Conservation (phyloP, 2,113 vertebrate species). For the Pycnonotus jocosus region DNA sequence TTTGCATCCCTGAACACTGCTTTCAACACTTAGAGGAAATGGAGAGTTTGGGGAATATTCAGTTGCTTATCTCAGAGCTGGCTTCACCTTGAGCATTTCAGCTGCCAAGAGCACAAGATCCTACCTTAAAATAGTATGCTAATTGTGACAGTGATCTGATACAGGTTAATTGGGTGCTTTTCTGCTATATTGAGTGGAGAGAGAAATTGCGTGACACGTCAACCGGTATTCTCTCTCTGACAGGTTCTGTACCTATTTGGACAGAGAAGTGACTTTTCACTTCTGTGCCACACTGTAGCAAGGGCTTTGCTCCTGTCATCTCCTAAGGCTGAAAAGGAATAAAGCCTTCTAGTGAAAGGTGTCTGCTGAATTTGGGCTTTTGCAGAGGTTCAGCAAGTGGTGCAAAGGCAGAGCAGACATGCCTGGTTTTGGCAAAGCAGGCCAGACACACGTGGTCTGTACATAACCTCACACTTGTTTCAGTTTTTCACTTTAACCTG, state of each 20-base stretch:
- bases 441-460: fast-evolving
- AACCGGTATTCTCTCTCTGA: background rate
- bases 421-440: background rate
- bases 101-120: background rate
- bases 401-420: background rate
- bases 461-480: background rate
- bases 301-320: background rate
- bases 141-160: background rate
- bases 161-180: background rate
- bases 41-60: background rate
- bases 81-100: background rate
- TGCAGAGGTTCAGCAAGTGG: background rate
- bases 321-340: background rate
- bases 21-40: background rate
- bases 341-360: background rate
- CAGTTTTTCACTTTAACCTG: background rate
- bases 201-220: background rate
- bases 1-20: background rate
- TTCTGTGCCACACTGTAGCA: background rate
- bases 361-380: background rate
- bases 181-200: background rate
- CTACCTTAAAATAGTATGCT: background rate
- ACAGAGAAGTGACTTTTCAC: background rate
- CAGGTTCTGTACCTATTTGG: background rate
- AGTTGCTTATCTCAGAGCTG: background rate